Evolutionary conservation across 2,797 vertebrate species (phyloP).

Genomic region (Neomorphus geoffroyi): DNA sequence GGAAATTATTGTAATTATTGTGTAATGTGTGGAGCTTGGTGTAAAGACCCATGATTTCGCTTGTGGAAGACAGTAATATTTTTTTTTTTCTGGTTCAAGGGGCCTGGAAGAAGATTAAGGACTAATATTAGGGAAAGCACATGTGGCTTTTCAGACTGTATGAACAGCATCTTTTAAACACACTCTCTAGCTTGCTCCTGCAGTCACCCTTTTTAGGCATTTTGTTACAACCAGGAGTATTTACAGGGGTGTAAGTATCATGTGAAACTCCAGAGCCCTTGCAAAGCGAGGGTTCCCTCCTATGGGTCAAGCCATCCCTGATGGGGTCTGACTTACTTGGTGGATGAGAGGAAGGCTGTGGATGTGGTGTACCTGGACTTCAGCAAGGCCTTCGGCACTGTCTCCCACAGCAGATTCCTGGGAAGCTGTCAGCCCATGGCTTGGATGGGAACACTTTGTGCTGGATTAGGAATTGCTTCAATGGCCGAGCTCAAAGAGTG

Average conservation of each 20-base stretch:
- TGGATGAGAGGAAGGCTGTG: no score
- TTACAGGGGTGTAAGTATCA: neutral
- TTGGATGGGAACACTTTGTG: no score
- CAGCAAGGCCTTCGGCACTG: no score
- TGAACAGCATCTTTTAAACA: neutral
- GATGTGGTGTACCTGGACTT: no score
- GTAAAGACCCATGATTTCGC: neutral
- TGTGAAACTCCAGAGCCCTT: neutral
- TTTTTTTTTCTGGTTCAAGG: neutral
- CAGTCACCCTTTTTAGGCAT: neutral
- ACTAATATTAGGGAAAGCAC: neutral
- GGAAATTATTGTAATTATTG: conserved; percentile 41
- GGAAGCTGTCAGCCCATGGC: no score
- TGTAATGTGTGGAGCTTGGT: neutral
- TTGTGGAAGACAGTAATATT: neutral
- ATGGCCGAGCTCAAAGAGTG: no score
- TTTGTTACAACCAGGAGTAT: neutral
- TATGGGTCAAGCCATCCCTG: fast-evolving
- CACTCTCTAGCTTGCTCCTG: neutral
- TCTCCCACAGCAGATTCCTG: no score
- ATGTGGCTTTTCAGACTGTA: neutral
- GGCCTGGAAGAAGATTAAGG: conserved; percentile 31
- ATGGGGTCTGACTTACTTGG: neutral
- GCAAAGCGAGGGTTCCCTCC: neutral
- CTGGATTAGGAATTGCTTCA: no score